Percentiles rank a stretch among this genome's conserved stretches.
Conservation (phyloP, 2,797 vertebrate genomes). For the Setipinna tenuifilis region DNA sequence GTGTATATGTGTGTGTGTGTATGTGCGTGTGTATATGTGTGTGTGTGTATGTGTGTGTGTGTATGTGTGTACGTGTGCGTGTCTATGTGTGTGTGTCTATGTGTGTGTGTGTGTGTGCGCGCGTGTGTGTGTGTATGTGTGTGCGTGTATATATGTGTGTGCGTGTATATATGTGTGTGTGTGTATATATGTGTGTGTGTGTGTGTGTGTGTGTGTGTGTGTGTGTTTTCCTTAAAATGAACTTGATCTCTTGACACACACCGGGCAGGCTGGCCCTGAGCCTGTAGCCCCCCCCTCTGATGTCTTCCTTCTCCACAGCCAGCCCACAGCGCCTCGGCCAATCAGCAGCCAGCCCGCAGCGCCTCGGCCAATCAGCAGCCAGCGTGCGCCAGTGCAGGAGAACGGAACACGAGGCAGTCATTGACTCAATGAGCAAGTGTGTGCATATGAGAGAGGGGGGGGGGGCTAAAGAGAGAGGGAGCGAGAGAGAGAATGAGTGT, state of each 20-base stretch:
- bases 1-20: too few species aligned
- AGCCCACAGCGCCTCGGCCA: not conserved
- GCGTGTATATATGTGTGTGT: too few species aligned
- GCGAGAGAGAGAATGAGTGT: too few species aligned
- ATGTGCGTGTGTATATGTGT: too few species aligned
- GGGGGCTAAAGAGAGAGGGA: conserved; percentile 29
- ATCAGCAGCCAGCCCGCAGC: not conserved
- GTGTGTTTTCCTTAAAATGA: not conserved
- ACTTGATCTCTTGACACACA: not conserved
- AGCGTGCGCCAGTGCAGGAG: not conserved
- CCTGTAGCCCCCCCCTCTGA: not conserved
- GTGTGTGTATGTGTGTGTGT: too few species aligned
- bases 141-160: not conserved
- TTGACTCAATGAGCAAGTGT: not conserved
- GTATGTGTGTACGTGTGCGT: too few species aligned
- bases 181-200: too few species aligned
- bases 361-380: not conserved
- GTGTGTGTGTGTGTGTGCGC: too few species aligned
- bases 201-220: not conserved
- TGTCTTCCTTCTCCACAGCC: too few species aligned
- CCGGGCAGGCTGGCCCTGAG: not conserved
- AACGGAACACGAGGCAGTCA: not conserved
- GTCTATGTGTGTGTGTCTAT: too few species aligned
- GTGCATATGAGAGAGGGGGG: not conserved
- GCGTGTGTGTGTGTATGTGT: not conserved